These are phyloP conservation scores for Symphodus melops DNA, from an alignment of 2,113 vertebrate genomes.

Conservation along the genomic window DNA sequence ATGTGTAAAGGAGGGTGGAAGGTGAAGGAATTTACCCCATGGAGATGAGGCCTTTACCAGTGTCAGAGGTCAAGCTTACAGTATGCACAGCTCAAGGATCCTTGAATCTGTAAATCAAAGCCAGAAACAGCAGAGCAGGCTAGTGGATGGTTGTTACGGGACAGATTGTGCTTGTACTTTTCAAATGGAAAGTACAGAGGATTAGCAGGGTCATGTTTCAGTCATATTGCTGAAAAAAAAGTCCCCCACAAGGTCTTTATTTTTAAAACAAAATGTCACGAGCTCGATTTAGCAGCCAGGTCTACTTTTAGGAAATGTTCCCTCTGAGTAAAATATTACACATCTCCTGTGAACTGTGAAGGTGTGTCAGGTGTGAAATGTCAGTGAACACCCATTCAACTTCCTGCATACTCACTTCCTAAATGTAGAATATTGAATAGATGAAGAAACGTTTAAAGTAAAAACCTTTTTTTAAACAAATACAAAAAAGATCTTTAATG, in stretches of 20 bases:
- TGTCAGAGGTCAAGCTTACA: constrained; percentile 56
- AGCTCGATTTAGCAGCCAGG: neutral
- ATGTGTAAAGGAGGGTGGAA: constrained; percentile 24
- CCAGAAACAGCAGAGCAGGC: constrained; percentile 19
- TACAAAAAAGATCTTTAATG: too few species aligned
- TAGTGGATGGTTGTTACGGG: constrained; percentile 4
- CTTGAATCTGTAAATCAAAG: constrained; percentile 46
- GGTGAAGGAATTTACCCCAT: constrained; percentile 60
- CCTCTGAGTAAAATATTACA: neutral
- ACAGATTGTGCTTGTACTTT: constrained; percentile 32
- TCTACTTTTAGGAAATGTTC: constrained; percentile 1
- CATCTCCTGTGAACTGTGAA: neutral
- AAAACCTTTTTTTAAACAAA: too few species aligned
- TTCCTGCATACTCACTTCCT: neutral
- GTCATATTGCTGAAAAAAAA: constrained; percentile 8
- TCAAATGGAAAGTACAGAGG: neutral
- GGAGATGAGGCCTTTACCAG: constrained; percentile 23
- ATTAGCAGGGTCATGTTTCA: neutral
- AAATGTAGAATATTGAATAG: neutral
- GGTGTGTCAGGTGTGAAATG: neutral
- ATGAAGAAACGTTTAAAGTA: neutral
- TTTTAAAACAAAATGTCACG: constrained; percentile 1
- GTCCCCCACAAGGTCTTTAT: neutral
- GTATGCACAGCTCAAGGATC: constrained; percentile 37
- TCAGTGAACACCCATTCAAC: neutral